Base-by-base conservation (phyloP, 2,888 invertebrate species). In the Luperina testacea region DNA sequence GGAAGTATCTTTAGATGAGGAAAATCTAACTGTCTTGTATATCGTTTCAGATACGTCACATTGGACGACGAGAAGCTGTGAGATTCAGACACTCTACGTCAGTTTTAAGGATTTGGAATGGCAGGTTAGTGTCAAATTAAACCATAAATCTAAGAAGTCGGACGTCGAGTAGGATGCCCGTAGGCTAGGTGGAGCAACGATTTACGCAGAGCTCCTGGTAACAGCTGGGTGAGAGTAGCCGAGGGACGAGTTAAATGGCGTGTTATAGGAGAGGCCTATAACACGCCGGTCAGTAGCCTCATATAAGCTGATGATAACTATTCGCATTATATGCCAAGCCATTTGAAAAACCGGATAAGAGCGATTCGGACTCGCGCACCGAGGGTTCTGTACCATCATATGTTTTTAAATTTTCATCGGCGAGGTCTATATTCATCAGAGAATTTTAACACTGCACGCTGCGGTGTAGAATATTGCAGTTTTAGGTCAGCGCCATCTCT, bases 31-130 rank as follows among this genome's bases (percentile, higher is more conserved):
- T n/a, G 2, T 13, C 64, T 53, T 71, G 48, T 72, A 51, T 82
- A 76, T 85, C 27, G 72, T 89, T 94, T 91, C 92, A 97, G 97
- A 97, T 88, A 94, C 96, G 82, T 92, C 97, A 65, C 97, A 97
- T 87, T 96, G 96, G 97, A 96, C 96, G 42, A 95, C 98, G 53
- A 97, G 98, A 92, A 98, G 98, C 90, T 99, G 99, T 94, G 98
- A 98, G 94, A 98, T 98, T 91, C 98, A 99, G 94, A 99, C 98
- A 17, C 97, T 99, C 9, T 99, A 99, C 93, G 99, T 99, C 81
- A 99, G 98, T 93, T 99, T 99, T 93, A 98, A 98, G 91, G 98
- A 99, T 94, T 96, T 99, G 81, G 98, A 98, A 90, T 99, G 98
- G 98, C 98, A 98, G 97, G 98, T 98, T 87, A 88, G 92, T 89